Conservation (phyloP, 2,888 invertebrate genomes). For the Plebejus argus region DNA sequence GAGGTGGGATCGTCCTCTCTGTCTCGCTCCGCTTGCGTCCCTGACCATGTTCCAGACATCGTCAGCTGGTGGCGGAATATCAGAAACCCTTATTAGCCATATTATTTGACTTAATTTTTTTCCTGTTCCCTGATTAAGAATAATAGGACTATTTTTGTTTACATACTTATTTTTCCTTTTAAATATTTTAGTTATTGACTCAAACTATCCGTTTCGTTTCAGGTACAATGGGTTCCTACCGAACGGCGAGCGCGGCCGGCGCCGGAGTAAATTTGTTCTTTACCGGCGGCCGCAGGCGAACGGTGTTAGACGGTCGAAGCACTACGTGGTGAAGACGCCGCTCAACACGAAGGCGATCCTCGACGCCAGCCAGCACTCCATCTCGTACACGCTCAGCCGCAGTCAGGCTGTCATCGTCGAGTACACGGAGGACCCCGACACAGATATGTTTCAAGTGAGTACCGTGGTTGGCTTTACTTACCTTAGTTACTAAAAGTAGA, state of each 20-base stretch:
- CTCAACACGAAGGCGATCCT: conserved; percentile 97
- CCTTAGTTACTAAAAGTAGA: too few relatives aligned
- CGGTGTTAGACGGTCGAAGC: conserved; percentile 96
- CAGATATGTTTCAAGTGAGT: conserved; percentile 99
- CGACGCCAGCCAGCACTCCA: conserved; percentile 96
- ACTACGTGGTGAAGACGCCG: conserved; percentile 97
- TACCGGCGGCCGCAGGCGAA: conserved; percentile 92
- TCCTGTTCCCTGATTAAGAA: too few relatives aligned
- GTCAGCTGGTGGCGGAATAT: too few relatives aligned
- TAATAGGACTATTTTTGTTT: too few relatives aligned
- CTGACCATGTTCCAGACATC: too few relatives aligned
- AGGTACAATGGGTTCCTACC: conserved; percentile 97
- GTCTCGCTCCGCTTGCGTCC: too few relatives aligned
- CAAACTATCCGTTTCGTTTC: conserved; percentile 38
- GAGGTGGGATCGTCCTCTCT: too few relatives aligned
- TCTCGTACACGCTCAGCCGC: conserved; percentile 97
- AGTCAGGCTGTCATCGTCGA: conserved; percentile 99
- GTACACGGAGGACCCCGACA: conserved; percentile 96
- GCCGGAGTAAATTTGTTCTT: conserved; percentile 96
- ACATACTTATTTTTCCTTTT: too few relatives aligned
- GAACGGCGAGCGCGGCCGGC: conserved; percentile 95
- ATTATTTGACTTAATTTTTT: too few relatives aligned
- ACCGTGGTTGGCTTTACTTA: background rate
- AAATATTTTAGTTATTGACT: background rate
- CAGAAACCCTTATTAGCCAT: too few relatives aligned